phyloP scores from a whole-genome alignment of 1,140 invertebrate species.

The Drosophila sproati region DNA sequence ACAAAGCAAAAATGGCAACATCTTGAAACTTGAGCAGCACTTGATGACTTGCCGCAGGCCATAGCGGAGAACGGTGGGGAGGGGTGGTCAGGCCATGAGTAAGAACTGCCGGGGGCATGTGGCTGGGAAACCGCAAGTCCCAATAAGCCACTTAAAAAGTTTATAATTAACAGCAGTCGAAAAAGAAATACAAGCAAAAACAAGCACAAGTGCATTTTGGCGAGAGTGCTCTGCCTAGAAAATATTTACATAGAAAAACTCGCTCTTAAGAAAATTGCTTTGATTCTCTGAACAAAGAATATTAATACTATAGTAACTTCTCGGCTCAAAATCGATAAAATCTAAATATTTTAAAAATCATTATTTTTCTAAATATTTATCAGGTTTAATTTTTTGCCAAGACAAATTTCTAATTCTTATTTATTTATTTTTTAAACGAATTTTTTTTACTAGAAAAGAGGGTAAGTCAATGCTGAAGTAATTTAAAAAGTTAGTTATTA shows the following conservation, averaged over 20 bases:
- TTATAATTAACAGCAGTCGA: conserved; percentile 77
- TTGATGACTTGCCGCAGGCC: conserved; percentile 65
- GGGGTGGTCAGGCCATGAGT: conserved; percentile 2
- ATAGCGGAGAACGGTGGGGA: neutral
- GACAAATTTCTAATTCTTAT: no score
- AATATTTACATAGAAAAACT: neutral
- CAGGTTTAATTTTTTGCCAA: no score
- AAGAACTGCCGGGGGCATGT: conserved; percentile 3
- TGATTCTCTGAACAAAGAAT: no score
- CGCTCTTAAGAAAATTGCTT: no score
- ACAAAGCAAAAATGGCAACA: conserved; percentile 56
- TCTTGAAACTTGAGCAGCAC: conserved; percentile 71
- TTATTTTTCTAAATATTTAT: no score
- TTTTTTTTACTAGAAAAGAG: no score
- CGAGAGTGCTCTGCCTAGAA: neutral
- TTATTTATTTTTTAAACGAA: no score
- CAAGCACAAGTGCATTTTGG: neutral
- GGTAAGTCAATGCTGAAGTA: no score
- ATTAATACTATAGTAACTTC: no score
- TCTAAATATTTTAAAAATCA: no score
- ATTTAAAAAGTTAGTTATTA: no score
- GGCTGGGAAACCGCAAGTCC: conserved; percentile 65
- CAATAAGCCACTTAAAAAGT: conserved; percentile 83
- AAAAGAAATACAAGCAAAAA: conserved; percentile 32
- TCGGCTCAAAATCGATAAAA: no score